Evolutionary conservation across 2,888 invertebrate species (phyloP).

Genomic region (Kryphioiulus occultus): DNA sequence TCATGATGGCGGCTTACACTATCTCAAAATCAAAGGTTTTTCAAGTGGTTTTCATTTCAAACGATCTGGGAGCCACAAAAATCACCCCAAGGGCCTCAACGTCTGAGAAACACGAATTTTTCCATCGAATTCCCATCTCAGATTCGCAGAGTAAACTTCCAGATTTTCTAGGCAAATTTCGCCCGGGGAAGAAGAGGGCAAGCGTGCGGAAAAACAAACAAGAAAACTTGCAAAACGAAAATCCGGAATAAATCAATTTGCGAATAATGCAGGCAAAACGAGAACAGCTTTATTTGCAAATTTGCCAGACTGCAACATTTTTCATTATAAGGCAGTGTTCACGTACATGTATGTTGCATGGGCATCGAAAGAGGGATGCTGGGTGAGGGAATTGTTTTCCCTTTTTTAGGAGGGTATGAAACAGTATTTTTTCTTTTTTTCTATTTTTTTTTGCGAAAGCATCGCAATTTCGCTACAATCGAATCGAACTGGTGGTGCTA

Average conservation of each 20-base stretch:
- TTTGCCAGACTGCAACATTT: not conserved
- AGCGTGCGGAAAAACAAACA: not conserved
- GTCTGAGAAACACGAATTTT: not conserved
- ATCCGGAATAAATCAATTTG: not conserved
- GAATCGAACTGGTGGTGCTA: slow-evolving; percentile 9
- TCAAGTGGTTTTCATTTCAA: no score
- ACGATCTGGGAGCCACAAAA: no score
- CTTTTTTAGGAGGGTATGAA: not conserved
- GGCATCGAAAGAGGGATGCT: not conserved
- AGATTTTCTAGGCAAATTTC: not conserved
- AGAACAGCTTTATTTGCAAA: not conserved
- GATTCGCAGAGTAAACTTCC: not conserved
- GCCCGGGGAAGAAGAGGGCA: not conserved
- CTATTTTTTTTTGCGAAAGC: not conserved
- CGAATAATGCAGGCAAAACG: not conserved
- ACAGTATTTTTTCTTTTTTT: no score
- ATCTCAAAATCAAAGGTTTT: no score
- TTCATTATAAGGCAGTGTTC: not conserved
- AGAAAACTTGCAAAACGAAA: not conserved
- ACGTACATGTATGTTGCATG: not conserved
- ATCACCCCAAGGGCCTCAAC: no score
- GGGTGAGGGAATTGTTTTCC: not conserved
- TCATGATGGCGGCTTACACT: no score
- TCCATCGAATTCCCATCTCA: not conserved
- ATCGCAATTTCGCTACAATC: not conserved